phyloP scores from a whole-genome alignment of 2,113 vertebrate genomes.

The Burhinus bistriatus region DNA sequence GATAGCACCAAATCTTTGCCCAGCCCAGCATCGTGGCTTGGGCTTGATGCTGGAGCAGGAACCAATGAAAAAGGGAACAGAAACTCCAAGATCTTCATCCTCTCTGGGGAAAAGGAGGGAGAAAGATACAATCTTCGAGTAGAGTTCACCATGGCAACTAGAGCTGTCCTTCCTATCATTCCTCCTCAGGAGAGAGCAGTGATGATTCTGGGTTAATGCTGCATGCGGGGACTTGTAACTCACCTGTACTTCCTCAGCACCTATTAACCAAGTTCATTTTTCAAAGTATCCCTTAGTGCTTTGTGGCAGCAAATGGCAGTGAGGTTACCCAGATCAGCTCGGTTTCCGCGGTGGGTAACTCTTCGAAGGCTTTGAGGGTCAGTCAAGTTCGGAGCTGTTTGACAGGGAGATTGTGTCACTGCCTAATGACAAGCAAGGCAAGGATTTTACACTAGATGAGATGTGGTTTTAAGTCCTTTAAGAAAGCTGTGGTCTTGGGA shows the following conservation, averaged over 20 bases:
- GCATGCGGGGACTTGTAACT: background rate
- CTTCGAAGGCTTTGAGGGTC: background rate
- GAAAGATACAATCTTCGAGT: background rate
- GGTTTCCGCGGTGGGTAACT: background rate
- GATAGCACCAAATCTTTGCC: background rate
- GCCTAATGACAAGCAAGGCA: background rate
- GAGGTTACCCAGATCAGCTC: background rate
- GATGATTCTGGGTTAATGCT: background rate
- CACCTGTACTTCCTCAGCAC: background rate
- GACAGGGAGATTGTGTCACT: background rate
- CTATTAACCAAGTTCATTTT: background rate
- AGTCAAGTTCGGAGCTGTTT: background rate
- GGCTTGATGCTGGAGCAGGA: background rate
- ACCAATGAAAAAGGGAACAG: background rate
- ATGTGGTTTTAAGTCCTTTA: background rate
- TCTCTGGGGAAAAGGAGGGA: background rate
- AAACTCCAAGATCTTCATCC: background rate
- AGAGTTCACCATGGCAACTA: constrained; percentile 30
- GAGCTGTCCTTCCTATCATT: background rate
- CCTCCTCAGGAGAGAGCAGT: background rate
- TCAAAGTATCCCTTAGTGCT: background rate
- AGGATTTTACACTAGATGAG: background rate
- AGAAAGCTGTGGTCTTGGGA: background rate
- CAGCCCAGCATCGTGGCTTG: background rate
- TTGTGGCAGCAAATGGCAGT: background rate